phyloP scores from a whole-genome alignment of 2,888 invertebrate species.

The Teinopalpus imperialis region DNA sequence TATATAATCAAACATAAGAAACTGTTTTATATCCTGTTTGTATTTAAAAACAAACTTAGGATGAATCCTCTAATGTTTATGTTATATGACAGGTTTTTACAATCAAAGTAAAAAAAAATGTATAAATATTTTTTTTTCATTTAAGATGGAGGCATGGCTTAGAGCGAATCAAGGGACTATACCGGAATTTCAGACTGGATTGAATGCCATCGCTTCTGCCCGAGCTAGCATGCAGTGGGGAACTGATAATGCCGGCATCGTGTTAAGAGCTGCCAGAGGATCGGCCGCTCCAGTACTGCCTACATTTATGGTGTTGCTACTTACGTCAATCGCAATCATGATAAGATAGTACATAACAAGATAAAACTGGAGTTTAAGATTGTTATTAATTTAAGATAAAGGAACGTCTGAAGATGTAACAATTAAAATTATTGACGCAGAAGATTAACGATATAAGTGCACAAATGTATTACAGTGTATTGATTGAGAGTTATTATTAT shows the following conservation, averaged over 20 bases:
- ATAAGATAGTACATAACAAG: slow-evolving; percentile 31
- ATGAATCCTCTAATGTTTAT: too few species aligned
- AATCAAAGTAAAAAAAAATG: too few species aligned
- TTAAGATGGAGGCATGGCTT: slow-evolving; percentile 69
- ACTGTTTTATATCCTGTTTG: too few species aligned
- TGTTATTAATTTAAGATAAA: not conserved
- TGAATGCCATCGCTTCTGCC: slow-evolving; percentile 50
- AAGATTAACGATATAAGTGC: too few species aligned
- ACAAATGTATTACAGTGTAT: too few species aligned
- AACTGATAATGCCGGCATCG: slow-evolving; percentile 42
- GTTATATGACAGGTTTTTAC: too few species aligned
- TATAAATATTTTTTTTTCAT: too few species aligned
- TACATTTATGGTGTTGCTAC: slow-evolving; percentile 44
- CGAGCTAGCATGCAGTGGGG: slow-evolving; percentile 63
- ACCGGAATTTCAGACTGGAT: slow-evolving; percentile 51
- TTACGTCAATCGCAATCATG: slow-evolving; percentile 45
- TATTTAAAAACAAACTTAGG: too few species aligned
- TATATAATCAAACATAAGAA: too few species aligned
- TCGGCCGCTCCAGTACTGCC: slow-evolving; percentile 48
- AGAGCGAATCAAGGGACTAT: slow-evolving; percentile 39
- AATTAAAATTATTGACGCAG: too few species aligned
- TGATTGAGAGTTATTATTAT: too few species aligned
- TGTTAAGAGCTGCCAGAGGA: slow-evolving; percentile 52
- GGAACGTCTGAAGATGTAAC: not conserved
- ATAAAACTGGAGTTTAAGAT: not conserved